Evolutionary conservation across 53 echinoderm and acorn worm genomes (phyloP), one percentile per base, ranked within the genome.

Genomic region (Patiria pectinifera): DNA sequence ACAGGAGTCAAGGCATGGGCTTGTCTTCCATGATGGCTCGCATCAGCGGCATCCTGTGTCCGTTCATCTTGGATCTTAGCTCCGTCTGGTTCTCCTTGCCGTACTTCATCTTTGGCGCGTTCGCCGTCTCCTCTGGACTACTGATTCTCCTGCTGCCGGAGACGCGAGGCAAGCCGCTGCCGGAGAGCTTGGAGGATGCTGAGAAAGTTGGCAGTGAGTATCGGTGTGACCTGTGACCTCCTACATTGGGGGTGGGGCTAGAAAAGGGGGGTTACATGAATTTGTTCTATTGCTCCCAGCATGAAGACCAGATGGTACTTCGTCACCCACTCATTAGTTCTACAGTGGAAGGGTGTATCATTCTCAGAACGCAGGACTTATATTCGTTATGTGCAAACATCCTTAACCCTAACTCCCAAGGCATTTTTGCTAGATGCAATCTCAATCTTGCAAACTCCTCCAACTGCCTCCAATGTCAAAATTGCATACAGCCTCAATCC

Each of bases 11-110:
- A 49, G 93, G 93, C 46, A 74, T 93, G 83, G 88, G 93, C 47
- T 48, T 93, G 77, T 93, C 89, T 2, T 93, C 93, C 58, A 89
- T 93, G 82, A 60, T 82, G 44, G 93, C 93, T 21, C 88, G 93
- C 19, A 60, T 93, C 59, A 89, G 93, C 14, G 93, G 93, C 12
- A 93, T 93, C 26, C 62, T 93, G 14, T 86, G 89, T 23, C 93
- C 93, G 18, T 87, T 86, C 45, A 89, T 93, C 45, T 15, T 93
- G 46, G 87, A 86, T 18, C 71, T 93, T 11, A 77, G 76, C 19
- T 45, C 3, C 18, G 35, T 93, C 18, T 93, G 89, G 89, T 71
- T 47, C 15, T 83, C 59, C 12, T 83, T 93, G 11, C 93, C 93
- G 15, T 84, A 75, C 14, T 11, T 89, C 72, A 89, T 93, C 48